A percentile compares a stretch with the other conserved stretches of the same genome.
Conservation (phyloP, 2,888 invertebrate genomes). For the Quadroppia sp. region DNA sequence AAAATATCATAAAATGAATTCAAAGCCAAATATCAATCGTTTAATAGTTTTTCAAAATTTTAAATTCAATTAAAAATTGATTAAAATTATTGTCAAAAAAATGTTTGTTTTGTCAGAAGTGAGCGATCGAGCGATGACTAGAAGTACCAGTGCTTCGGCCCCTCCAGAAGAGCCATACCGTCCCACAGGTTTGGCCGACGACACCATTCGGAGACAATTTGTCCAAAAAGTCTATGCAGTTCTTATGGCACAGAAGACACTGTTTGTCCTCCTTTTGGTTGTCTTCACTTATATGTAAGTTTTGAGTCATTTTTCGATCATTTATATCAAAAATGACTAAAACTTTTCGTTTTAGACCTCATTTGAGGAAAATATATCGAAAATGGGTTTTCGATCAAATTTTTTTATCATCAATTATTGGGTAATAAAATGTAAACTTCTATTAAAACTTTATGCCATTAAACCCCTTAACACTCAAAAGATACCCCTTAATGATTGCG, state of each 20-base stretch:
- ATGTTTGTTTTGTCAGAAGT: too few species aligned
- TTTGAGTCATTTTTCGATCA: background rate
- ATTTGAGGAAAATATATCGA: constrained; percentile 14
- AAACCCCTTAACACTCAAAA: background rate
- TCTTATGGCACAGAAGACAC: background rate
- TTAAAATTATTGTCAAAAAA: too few species aligned
- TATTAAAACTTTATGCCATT: background rate
- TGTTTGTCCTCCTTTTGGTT: background rate
- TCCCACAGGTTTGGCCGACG: background rate
- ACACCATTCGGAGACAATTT: background rate
- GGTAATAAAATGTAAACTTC: background rate
- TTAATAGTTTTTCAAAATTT: too few species aligned
- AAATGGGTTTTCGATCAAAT: constrained; percentile 14
- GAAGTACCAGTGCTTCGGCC: background rate
- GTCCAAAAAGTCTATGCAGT: background rate
- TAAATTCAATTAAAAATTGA: too few species aligned
- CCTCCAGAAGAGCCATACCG: background rate
- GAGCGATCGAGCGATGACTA: too few species aligned
- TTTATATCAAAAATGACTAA: background rate
- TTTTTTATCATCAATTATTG: background rate
- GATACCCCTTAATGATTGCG: background rate
- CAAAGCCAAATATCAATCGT: too few species aligned
- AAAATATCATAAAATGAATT: too few species aligned
- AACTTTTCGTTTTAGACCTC: constrained; percentile 6
- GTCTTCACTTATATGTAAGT: background rate